phyloP scores from a whole-genome alignment of 2,888 invertebrate genomes.

The Apocheima hispidaria region DNA sequence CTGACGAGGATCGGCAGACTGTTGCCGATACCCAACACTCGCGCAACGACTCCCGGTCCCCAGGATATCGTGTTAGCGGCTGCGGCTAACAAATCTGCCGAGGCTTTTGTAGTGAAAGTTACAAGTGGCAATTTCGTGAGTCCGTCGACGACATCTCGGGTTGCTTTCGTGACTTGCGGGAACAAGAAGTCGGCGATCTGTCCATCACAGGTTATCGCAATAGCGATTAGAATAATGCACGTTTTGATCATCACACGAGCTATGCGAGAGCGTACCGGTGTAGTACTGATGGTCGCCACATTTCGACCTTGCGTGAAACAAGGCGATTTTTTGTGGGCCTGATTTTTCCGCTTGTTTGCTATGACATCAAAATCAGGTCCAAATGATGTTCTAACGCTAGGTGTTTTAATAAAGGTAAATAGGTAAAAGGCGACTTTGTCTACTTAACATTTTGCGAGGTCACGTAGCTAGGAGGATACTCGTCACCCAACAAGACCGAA shows the following conservation, averaged over 20 bases:
- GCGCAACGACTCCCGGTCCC: constrained; percentile 50
- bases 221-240: constrained; percentile 37
- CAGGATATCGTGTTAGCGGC: constrained; percentile 45
- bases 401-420: background rate
- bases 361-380: constrained; percentile 35
- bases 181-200: constrained; percentile 47
- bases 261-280: constrained; percentile 39
- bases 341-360: constrained; percentile 50
- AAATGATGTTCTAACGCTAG: constrained; percentile 10
- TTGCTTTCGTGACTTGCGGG: constrained; percentile 39
- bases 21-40: constrained; percentile 44
- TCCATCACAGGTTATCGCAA: constrained; percentile 38
- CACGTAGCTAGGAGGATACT: no score
- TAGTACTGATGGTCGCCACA: constrained; percentile 44
- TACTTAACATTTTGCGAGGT: background rate
- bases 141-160: constrained; percentile 39
- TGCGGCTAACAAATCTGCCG: constrained; percentile 49
- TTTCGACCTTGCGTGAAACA: constrained; percentile 47
- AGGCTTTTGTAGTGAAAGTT: constrained; percentile 40
- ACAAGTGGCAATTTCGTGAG: constrained; percentile 47
- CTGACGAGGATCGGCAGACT: constrained; percentile 48
- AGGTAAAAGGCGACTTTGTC: background rate
- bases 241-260: constrained; percentile 49
- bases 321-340: constrained; percentile 44
- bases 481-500: no score